Evolutionary conservation across 1,140 invertebrate genomes (phyloP), one percentile per base, ranked within the genome.

Genomic region (Diplogasteroides magnus): DNA sequence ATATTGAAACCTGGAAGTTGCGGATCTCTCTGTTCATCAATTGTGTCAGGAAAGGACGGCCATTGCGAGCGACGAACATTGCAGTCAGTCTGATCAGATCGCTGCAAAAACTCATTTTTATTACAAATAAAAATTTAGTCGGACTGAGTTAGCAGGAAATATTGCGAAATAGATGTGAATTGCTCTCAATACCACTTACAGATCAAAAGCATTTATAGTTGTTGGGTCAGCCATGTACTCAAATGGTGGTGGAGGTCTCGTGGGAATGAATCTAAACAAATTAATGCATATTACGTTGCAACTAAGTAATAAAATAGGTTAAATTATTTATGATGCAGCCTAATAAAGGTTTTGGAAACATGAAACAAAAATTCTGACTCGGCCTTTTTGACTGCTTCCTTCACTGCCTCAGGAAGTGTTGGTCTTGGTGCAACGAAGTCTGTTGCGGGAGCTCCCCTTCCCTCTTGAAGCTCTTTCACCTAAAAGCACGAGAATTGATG

Each of bases 21-120:
- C n/a, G n/a, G n/a, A n/a, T n/a, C n/a, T 99, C 96, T 28, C 94
- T 88, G 78, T 96, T 97, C 95, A 99, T 98, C 11, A 99, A 84
- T 79, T 95, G 96, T 2, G 94, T 98, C 2, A 98, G 86, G 84
- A 99, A 99, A 82, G 97, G 93, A 3, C 96, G 87, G 2, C 97
- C 97, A 85, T 99, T 98, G 80, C 95, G 86, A 0, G 97, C 96
- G 0, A 98, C 96, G 87, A 98, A 99, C 83, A 98, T 93, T 0
- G 97, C 97, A 1, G 97, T 98, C 11, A 99, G 83, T 82, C 96
- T 97, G 0, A 99, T 94, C 74, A 98, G 92, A 84, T 98, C 96
- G 72, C 91, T 93, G 78, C 70, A 87, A 87, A 71, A 72, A 58
- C 1, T 55, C n/a, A n/a, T n/a, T n/a, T n/a, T n/a, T n/a, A n/a